Conservation (phyloP, 2,888 invertebrate species). For the Desoria tigrina region DNA sequence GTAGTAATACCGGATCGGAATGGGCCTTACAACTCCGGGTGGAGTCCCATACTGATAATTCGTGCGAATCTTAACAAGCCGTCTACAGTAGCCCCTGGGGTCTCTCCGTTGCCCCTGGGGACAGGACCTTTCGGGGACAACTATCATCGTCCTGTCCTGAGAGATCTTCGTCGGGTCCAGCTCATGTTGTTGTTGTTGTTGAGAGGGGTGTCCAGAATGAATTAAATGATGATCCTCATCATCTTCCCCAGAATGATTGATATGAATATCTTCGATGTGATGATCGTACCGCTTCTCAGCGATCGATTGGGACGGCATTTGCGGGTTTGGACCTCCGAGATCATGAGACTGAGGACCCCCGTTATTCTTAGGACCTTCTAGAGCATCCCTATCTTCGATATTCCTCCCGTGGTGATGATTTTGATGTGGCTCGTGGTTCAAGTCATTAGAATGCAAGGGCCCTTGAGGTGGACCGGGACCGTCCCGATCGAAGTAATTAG, state of each 20-base stretch:
- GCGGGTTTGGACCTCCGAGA: neutral
- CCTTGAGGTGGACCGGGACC: neutral
- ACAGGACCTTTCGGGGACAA: conserved; percentile 50
- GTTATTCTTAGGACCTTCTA: neutral
- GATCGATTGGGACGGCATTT: neutral
- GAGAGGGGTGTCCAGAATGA: conserved; percentile 13
- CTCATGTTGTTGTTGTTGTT: conserved; percentile 22
- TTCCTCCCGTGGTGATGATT: neutral
- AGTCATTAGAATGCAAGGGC: neutral
- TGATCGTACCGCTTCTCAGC: conserved; percentile 38
- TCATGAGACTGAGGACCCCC: neutral
- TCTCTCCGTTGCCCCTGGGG: conserved; percentile 46
- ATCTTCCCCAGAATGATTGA: conserved; percentile 29
- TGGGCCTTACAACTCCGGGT: conserved; percentile 36
- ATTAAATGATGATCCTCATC: conserved; percentile 17
- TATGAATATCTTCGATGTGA: conserved; percentile 27
- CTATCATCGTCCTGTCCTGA: conserved; percentile 47
- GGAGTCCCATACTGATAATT: conserved; percentile 46
- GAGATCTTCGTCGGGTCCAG: conserved; percentile 33
- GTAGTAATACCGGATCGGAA: conserved; percentile 49
- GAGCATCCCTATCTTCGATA: neutral
- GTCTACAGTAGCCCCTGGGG: conserved; percentile 48
- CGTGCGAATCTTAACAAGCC: conserved; percentile 43
- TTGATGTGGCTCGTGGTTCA: neutral
- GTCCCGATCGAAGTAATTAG: conserved; percentile 7